Conservation (phyloP, 2,113 vertebrate species). For the Oryzias javanicus region DNA sequence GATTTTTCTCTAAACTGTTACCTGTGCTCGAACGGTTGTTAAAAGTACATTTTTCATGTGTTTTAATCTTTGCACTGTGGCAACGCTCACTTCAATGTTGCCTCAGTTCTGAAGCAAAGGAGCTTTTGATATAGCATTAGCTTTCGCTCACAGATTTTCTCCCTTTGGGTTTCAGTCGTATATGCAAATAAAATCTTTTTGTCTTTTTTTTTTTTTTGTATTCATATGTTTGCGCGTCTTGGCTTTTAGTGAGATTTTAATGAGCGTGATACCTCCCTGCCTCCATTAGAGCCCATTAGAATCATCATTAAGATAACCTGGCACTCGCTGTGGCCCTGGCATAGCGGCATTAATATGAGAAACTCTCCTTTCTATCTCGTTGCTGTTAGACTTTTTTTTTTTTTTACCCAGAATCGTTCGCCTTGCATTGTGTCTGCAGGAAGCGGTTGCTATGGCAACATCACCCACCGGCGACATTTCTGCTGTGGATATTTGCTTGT, state of each 20-base stretch:
- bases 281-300: conserved; percentile 79
- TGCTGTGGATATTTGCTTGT: conserved; percentile 63
- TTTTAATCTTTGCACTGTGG: neutral
- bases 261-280: conserved; percentile 53
- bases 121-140: neutral
- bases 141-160: conserved; percentile 8
- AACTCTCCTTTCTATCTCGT: conserved; percentile 37
- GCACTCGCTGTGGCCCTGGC: conserved; percentile 52
- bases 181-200: conserved; percentile 5
- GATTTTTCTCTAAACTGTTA: neutral
- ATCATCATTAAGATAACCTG: conserved; percentile 78
- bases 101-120: neutral
- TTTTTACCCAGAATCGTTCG: conserved; percentile 32
- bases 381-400: conserved; percentile 45
- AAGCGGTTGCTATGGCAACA: conserved; percentile 77
- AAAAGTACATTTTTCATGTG: neutral
- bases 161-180: conserved; percentile 1
- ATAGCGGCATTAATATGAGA: conserved; percentile 53
- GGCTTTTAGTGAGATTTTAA: conserved; percentile 72
- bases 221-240: conserved; percentile 17
- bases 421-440: conserved; percentile 69
- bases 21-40: no score
- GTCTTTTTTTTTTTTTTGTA: conserved; percentile 8
- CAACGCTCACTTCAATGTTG: neutral
- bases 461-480: conserved; percentile 67